phyloP scores from a whole-genome alignment of 2,113 vertebrate species.

The Vulpes ferrilata region DNA sequence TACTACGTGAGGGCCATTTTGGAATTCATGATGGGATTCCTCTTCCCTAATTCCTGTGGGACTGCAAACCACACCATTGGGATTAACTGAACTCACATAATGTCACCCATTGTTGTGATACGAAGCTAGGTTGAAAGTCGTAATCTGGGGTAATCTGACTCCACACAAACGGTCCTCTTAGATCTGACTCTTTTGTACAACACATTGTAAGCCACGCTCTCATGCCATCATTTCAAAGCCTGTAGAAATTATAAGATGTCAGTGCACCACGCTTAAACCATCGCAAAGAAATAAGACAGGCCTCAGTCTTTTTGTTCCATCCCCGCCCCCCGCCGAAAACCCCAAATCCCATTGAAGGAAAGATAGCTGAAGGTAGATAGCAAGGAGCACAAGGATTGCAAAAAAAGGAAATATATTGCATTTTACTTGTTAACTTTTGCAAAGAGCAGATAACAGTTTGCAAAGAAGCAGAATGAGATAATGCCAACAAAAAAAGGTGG shows the following conservation, averaged over 20 bases:
- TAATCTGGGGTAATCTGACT: fast-evolving
- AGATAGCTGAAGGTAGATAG: not conserved
- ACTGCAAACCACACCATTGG: not conserved
- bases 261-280: fast-evolving
- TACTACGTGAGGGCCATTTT: not conserved
- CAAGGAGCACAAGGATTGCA: not conserved
- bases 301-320: too few relatives aligned
- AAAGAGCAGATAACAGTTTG: too few relatives aligned
- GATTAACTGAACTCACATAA: not conserved
- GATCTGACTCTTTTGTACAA: fast-evolving
- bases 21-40: too few relatives aligned
- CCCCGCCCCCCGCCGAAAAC: fast-evolving
- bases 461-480: not conserved
- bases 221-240: not conserved
- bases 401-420: too few relatives aligned
- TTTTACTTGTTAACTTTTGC: not conserved
- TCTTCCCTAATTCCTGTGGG: not conserved
- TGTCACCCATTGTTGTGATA: fast-evolving
- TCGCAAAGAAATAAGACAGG: not conserved
- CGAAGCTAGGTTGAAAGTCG: fast-evolving
- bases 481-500: fast-evolving
- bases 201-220: fast-evolving
- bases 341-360: not conserved
- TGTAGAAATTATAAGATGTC: not conserved
- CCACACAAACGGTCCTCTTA: fast-evolving